A percentile compares a stretch with the other conserved stretches of the same genome.
Conservation (phyloP, 2,113 vertebrate species). For the Neogobius melanostomus region DNA sequence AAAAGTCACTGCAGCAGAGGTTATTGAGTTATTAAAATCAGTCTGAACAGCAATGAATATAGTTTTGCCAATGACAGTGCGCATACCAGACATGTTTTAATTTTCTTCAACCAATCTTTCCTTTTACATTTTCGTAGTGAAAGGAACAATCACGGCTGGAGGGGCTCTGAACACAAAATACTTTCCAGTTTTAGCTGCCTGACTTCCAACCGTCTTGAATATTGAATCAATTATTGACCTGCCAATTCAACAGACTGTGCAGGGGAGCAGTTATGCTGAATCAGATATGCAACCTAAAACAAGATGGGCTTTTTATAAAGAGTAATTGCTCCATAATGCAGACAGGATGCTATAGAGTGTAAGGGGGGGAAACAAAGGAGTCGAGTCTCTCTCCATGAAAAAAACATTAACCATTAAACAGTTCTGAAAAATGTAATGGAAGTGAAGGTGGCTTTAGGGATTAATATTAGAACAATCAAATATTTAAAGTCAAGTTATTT, state of each 20-base stretch:
- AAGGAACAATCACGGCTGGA: conserved; percentile 20
- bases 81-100: neutral
- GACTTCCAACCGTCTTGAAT: conserved; percentile 18
- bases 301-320: conserved; percentile 11
- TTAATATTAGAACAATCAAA: conserved; percentile 13
- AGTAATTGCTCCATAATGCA: conserved; percentile 22
- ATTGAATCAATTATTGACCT: conserved; percentile 43
- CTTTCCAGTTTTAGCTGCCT: conserved; percentile 27
- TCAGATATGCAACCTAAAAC: conserved; percentile 29
- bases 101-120: conserved; percentile 5
- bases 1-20: too few species aligned
- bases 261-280: conserved; percentile 21
- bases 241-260: conserved; percentile 33
- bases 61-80: conserved; percentile 4
- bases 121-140: conserved; percentile 9
- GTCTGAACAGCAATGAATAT: too few species aligned
- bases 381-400: neutral
- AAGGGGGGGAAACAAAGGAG: neutral
- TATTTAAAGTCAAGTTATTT: conserved; percentile 24
- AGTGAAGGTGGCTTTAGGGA: neutral
- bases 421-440: neutral
- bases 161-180: conserved; percentile 13
- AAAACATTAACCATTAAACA: conserved; percentile 12
- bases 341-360: neutral
- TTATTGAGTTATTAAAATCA: too few species aligned